These are phyloP conservation scores for Austrofundulus limnaeus DNA, from an alignment of 2,113 vertebrate genomes.

Conservation along the genomic window DNA sequence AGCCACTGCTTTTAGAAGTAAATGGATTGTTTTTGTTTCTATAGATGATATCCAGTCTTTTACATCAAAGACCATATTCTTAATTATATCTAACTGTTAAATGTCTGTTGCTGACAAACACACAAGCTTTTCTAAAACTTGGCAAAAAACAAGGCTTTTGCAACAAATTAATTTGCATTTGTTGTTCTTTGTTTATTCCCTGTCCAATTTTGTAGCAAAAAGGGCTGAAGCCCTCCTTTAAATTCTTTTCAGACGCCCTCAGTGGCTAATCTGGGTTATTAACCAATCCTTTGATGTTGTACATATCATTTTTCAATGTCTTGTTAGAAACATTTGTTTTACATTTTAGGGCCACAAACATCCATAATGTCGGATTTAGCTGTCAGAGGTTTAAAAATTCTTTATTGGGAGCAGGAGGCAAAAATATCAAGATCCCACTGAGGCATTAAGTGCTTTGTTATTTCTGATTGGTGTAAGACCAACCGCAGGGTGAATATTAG, in stretches of 20 bases:
- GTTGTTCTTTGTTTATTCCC: not conserved
- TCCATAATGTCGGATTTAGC: slow-evolving; percentile 66
- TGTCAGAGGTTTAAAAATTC: slow-evolving; percentile 62
- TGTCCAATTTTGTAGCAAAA: slow-evolving; percentile 7
- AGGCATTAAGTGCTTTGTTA: slow-evolving; percentile 30
- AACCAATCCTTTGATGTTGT: slow-evolving; percentile 61
- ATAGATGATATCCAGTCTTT: not conserved
- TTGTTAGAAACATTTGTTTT: slow-evolving; percentile 74
- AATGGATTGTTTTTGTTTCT: not conserved
- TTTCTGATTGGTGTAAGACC: slow-evolving; percentile 39
- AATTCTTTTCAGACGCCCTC: slow-evolving; percentile 29
- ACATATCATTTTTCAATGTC: slow-evolving; percentile 52
- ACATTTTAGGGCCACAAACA: slow-evolving; percentile 58
- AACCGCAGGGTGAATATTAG: slow-evolving; percentile 39
- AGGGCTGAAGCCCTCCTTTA: not conserved
- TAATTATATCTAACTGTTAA: not conserved
- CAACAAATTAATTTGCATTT: slow-evolving; percentile 3
- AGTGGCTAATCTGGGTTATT: slow-evolving; percentile 53
- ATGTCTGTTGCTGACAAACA: not conserved
- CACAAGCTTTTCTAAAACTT: not conserved
- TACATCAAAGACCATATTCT: not conserved
- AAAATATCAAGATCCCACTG: slow-evolving; percentile 35
- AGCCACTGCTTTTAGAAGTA: not conserved
- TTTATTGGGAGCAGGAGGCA: slow-evolving; percentile 65
- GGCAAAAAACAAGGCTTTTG: not conserved